Evolutionary conservation across 2,797 vertebrate species (phyloP).

Genomic region (Sebastiscus albofasciatus): DNA sequence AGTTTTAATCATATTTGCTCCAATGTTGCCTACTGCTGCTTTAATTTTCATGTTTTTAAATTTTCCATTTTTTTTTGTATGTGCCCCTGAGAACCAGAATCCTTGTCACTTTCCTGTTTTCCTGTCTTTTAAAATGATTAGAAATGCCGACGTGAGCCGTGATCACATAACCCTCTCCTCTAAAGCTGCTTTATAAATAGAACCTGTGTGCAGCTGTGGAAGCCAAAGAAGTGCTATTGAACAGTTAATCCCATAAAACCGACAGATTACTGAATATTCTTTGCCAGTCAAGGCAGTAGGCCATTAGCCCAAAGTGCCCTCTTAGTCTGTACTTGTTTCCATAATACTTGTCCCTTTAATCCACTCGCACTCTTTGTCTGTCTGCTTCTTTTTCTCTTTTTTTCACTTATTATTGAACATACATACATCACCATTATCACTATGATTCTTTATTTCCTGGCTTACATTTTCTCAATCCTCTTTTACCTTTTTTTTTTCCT

Average conservation of each 20-base stretch:
- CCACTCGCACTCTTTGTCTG: conserved; percentile 34
- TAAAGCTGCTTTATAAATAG: conserved; percentile 75
- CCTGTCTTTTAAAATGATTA: conserved; percentile 70
- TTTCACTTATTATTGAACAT: background rate
- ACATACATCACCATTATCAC: background rate
- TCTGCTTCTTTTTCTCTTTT: background rate
- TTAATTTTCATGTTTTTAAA: background rate
- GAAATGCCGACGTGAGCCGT: conserved; percentile 56
- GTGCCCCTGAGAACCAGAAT: conserved; percentile 15
- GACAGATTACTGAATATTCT: conserved; percentile 76
- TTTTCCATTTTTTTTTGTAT: background rate
- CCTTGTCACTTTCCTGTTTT: conserved; percentile 43
- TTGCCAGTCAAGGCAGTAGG: conserved; percentile 71
- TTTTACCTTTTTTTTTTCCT: background rate
- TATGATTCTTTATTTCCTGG: background rate
- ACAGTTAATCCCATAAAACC: conserved; percentile 80
- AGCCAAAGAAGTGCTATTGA: conserved; percentile 78
- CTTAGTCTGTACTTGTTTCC: conserved; percentile 47
- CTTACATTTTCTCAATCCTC: background rate
- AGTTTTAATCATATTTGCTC: too few relatives aligned
- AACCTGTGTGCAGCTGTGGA: conserved; percentile 66
- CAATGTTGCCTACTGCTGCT: too few relatives aligned
- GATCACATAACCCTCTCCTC: conserved; percentile 51
- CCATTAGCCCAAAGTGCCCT: conserved; percentile 75
- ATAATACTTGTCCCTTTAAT: conserved; percentile 49